phyloP scores from a whole-genome alignment of 2,113 vertebrate species.

The Hippocampus mohnikei region DNA sequence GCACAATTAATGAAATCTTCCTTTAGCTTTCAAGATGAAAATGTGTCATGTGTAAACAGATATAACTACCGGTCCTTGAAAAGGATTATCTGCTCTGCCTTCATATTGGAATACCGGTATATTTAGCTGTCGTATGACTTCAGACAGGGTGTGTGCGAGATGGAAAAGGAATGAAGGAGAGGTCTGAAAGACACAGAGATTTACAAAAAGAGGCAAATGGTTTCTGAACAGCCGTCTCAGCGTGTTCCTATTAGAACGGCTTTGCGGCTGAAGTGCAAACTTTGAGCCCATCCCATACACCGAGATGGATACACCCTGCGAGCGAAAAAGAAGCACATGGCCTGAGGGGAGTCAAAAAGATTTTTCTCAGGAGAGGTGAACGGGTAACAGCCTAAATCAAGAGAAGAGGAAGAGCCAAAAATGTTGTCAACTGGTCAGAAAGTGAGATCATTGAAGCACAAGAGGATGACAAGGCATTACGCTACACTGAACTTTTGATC shows the following conservation, averaged over 20 bases:
- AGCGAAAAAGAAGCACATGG: conserved; percentile 3
- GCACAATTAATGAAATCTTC: too few relatives aligned
- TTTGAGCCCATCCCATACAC: conserved; percentile 33
- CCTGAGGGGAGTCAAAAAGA: conserved; percentile 1
- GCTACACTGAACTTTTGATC: conserved; percentile 55
- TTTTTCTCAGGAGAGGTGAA: conserved; percentile 9
- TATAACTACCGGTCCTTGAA: background rate
- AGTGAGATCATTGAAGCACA: conserved; percentile 39
- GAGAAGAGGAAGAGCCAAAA: conserved; percentile 10
- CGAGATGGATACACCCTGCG: conserved; percentile 16
- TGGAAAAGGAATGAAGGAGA: conserved; percentile 18
- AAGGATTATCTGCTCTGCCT: background rate
- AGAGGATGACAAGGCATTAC: conserved; percentile 32
- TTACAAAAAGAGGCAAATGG: conserved; percentile 42
- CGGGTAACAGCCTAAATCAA: background rate
- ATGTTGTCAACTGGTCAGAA: conserved; percentile 30
- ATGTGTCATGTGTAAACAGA: background rate
- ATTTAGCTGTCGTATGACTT: conserved; percentile 37
- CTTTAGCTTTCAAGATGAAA: background rate
- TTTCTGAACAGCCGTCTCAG: conserved; percentile 44
- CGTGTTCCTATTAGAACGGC: conserved; percentile 63
- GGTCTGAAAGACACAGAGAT: conserved; percentile 42
- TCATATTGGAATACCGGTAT: conserved; percentile 18
- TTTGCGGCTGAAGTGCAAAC: conserved; percentile 57
- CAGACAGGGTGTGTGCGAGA: conserved; percentile 6